Evolutionary conservation across 2,888 invertebrate species (phyloP).

Genomic region (Byasa hedistus): DNA sequence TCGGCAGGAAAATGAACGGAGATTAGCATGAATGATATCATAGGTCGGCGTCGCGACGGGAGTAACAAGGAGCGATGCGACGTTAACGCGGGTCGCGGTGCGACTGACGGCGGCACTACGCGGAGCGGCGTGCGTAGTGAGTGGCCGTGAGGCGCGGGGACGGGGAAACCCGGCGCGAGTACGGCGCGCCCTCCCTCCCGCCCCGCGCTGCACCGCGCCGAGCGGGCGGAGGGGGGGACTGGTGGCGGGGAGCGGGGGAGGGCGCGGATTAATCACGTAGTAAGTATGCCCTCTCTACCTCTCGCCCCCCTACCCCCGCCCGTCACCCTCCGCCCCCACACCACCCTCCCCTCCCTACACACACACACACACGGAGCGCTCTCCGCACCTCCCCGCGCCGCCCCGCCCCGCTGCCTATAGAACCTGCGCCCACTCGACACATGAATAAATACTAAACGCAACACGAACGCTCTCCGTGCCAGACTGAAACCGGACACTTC

Average conservation of each 20-base stretch:
- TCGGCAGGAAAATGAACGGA: conserved; percentile 71
- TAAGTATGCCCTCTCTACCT: conserved; percentile 74
- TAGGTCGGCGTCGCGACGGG: conserved; percentile 46
- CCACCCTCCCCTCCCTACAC: conserved; percentile 28
- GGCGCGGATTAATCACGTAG: conserved; percentile 77
- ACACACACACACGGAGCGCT: conserved; percentile 21
- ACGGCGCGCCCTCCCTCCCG: conserved; percentile 63
- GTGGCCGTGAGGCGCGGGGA: conserved; percentile 80
- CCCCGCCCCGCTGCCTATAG: conserved; percentile 46
- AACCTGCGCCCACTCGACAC: conserved; percentile 74
- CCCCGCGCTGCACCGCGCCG: too few relatives aligned
- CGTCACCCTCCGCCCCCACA: conserved; percentile 38
- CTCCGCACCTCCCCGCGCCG: conserved; percentile 43
- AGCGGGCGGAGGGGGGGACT: too few relatives aligned
- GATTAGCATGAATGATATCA: conserved; percentile 76
- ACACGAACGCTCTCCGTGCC: conserved; percentile 69
- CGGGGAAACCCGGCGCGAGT: conserved; percentile 79
- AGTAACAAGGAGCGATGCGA: conserved; percentile 49
- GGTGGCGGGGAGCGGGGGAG: too few relatives aligned
- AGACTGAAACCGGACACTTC: conserved; percentile 79
- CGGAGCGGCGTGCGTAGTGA: conserved; percentile 76
- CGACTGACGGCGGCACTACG: conserved; percentile 76
- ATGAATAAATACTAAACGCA: conserved; percentile 77
- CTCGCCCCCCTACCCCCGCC: conserved; percentile 29
- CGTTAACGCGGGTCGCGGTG: conserved; percentile 75